Evolutionary conservation across 2,888 invertebrate genomes (phyloP).

Genomic region (Acanthosepion pharaonis): DNA sequence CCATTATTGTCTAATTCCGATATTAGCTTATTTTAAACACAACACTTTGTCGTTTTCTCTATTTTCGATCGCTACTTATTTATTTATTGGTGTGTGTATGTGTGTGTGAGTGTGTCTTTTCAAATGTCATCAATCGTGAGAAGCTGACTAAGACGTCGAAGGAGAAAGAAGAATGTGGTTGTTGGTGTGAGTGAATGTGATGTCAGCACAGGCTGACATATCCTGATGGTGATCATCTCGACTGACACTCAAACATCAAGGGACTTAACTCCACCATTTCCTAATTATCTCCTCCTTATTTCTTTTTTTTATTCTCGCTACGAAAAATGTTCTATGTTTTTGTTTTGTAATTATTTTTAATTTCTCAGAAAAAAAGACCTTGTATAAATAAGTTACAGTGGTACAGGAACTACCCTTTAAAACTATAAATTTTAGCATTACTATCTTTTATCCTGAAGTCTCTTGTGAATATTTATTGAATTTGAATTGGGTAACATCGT

Average conservation of each 20-base stretch:
- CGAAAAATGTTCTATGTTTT: background rate
- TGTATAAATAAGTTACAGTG: background rate
- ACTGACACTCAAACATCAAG: constrained; percentile 1
- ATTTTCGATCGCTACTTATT: background rate
- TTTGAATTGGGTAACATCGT: no score
- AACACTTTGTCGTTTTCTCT: background rate
- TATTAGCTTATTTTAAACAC: background rate
- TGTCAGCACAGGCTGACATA: background rate
- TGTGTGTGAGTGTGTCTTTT: background rate
- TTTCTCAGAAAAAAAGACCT: background rate
- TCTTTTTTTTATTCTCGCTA: background rate
- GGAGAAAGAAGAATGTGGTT: background rate
- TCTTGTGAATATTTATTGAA: background rate
- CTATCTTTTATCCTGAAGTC: background rate
- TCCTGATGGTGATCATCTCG: background rate
- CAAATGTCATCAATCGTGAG: constrained; percentile 33
- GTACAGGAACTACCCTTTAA: background rate
- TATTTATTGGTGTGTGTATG: background rate
- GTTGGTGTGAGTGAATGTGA: constrained; percentile 22
- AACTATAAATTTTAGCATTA: background rate
- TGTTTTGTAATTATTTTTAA: no score
- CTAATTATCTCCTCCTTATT: background rate
- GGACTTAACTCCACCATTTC: background rate
- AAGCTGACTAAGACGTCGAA: background rate
- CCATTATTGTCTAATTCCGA: constrained; percentile 33